phyloP scores from a whole-genome alignment of 2,113 vertebrate species.

The Sterna hirundo region DNA sequence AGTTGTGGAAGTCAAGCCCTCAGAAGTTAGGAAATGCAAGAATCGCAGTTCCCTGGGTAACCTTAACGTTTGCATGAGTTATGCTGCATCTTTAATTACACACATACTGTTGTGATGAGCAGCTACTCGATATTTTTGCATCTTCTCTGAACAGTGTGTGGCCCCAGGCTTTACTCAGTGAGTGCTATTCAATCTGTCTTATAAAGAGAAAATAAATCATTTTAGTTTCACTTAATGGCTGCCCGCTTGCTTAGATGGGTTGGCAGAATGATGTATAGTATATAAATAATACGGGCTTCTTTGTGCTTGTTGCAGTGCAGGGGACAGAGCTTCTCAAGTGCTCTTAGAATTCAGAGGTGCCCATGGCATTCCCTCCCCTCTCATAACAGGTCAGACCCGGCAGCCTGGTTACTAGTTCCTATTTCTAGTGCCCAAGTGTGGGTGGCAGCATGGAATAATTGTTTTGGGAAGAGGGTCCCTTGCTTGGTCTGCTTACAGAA shows the following conservation, averaged over 20 bases:
- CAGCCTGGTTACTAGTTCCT: neutral
- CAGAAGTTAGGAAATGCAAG: neutral
- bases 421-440: neutral
- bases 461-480: neutral
- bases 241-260: neutral
- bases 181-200: neutral
- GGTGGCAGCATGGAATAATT: neutral
- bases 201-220: neutral
- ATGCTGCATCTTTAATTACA: conserved; percentile 11
- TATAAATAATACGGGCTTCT: neutral
- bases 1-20: neutral
- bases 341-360: neutral
- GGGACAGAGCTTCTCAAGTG: neutral
- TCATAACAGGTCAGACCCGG: neutral
- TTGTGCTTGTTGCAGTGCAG: neutral
- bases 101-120: neutral
- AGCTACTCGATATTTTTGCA: conserved; percentile 4
- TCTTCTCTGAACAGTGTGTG: neutral
- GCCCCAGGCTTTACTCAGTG: neutral
- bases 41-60: neutral
- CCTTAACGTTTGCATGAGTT: neutral
- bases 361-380: neutral
- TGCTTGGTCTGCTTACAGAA: neutral
- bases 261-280: neutral
- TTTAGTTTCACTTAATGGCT: neutral